Evolutionary conservation across 2,113 vertebrate genomes (phyloP).

Genomic region (Tenebrosternarchus preto): DNA sequence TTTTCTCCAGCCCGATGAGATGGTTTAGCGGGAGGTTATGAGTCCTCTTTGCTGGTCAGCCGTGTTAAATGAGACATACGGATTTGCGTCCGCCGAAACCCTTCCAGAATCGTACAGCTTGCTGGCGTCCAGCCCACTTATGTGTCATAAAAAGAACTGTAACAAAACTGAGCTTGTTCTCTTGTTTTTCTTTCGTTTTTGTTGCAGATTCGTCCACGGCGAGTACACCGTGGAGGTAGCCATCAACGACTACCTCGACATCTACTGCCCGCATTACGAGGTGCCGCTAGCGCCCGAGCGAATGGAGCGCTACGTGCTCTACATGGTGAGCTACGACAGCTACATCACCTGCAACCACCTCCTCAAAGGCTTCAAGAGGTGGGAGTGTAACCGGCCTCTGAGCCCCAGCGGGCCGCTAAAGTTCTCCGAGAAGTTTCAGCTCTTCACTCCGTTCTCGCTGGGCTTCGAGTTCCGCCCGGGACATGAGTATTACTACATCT

Average conservation of each 20-base stretch:
- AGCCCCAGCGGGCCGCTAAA: conserved; percentile 87
- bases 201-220: conserved; percentile 81
- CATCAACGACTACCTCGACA: conserved; percentile 97
- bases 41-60: conserved; percentile 10
- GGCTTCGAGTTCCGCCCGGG: conserved; percentile 96
- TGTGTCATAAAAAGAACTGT: background rate
- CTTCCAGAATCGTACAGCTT: too few relatives aligned
- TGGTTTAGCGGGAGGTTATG: conserved; percentile 17
- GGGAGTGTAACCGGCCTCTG: conserved; percentile 92
- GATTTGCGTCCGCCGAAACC: conserved; percentile 9
- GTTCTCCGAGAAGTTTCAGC: conserved; percentile 97
- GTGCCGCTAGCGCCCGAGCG: conserved; percentile 73
- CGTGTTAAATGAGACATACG: conserved; percentile 24
- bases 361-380: conserved; percentile 91
- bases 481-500: conserved; percentile 95
- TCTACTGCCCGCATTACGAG: conserved; percentile 95
- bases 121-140: background rate
- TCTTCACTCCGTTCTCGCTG: conserved; percentile 95
- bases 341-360: conserved; percentile 88
- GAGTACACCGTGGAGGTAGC: conserved; percentile 93
- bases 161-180: background rate
- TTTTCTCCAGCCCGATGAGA: conserved; percentile 32
- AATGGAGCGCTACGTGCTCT: conserved; percentile 89
- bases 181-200: conserved; percentile 2
- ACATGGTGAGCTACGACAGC: conserved; percentile 94